Evolutionary conservation across 2,113 vertebrate species (phyloP).

Genomic region (Shinisaurus crocodilurus): DNA sequence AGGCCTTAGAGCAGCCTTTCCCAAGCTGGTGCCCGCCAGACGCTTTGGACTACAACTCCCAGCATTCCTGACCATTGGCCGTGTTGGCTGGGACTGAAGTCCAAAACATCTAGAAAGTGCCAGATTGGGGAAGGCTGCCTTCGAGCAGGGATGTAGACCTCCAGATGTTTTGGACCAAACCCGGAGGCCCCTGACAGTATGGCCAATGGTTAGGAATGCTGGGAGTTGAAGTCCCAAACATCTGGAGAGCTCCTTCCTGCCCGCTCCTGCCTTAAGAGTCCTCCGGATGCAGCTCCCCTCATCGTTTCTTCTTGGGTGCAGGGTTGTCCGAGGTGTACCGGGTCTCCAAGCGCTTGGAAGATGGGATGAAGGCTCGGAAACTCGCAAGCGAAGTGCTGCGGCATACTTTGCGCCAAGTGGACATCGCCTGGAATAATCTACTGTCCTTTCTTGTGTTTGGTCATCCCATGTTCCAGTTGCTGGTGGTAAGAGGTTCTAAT

Average conservation of each 20-base stretch:
- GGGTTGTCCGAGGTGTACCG: conserved; percentile 54
- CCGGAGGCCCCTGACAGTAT: too few relatives aligned
- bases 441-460: neutral
- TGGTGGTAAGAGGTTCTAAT: conserved; percentile 31
- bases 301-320: neutral
- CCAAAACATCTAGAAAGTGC: too few relatives aligned
- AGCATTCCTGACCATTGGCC: too few relatives aligned
- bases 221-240: too few relatives aligned
- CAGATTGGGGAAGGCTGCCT: neutral
- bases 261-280: neutral
- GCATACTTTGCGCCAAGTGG: conserved; percentile 30
- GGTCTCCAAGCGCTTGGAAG: conserved; percentile 41
- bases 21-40: too few relatives aligned
- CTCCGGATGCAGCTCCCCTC: neutral
- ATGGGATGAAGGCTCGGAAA: conserved; percentile 6
- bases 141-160: too few relatives aligned
- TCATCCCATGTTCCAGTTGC: neutral
- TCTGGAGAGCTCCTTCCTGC: neutral
- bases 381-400: neutral
- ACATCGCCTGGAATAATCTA: conserved; percentile 43
- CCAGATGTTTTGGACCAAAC: too few relatives aligned
- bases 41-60: too few relatives aligned
- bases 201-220: too few relatives aligned
- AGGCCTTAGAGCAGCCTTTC: too few relatives aligned
- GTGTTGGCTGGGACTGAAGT: too few relatives aligned